Percentiles rank a stretch among this genome's conserved stretches.
phyloP scores from a whole-genome alignment of 1,140 invertebrate genomes.

The Glomeris maerens region DNA sequence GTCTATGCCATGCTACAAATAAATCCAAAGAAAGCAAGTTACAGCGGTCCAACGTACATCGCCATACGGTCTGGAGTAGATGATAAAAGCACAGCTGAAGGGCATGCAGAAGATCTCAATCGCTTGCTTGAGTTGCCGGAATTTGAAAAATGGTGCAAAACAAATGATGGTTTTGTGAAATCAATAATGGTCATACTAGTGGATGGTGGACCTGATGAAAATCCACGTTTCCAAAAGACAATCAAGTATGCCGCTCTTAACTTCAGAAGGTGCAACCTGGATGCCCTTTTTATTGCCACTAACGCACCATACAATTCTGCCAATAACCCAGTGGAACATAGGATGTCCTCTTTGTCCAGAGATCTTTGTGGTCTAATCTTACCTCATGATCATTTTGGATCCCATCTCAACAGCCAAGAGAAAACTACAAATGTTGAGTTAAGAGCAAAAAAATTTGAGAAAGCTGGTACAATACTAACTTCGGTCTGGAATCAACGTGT shows the following conservation, averaged over 20 bases:
- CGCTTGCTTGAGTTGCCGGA: no score
- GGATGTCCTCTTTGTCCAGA: slow-evolving; percentile 30
- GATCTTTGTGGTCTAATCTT: slow-evolving; percentile 29
- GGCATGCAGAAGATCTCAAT: slow-evolving; percentile 28
- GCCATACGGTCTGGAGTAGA: slow-evolving; percentile 28
- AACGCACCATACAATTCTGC: slow-evolving; percentile 30
- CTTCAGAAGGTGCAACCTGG: no score
- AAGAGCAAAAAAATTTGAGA: slow-evolving; percentile 25
- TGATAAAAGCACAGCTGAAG: slow-evolving; percentile 21
- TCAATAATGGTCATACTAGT: slow-evolving; percentile 31
- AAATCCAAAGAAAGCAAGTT: no score
- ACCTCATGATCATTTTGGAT: slow-evolving; percentile 27
- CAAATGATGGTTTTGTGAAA: slow-evolving; percentile 22
- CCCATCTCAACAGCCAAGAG: slow-evolving; percentile 26
- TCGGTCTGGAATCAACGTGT: slow-evolving; percentile 22
- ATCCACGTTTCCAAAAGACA: no score
- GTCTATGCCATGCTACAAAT: slow-evolving; percentile 27
- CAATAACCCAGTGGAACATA: slow-evolving; percentile 25
- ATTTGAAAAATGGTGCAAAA: no score
- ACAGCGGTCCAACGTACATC: slow-evolving; percentile 31
- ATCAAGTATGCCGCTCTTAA: no score
- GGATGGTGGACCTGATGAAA: no score
- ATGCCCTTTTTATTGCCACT: slow-evolving; percentile 30
- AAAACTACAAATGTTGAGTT: slow-evolving; percentile 26
- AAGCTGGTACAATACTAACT: slow-evolving; percentile 24